These are phyloP conservation scores for Cryptomyrus ogoouensis DNA, from an alignment of 2,113 vertebrate species.

Conservation along the genomic window DNA sequence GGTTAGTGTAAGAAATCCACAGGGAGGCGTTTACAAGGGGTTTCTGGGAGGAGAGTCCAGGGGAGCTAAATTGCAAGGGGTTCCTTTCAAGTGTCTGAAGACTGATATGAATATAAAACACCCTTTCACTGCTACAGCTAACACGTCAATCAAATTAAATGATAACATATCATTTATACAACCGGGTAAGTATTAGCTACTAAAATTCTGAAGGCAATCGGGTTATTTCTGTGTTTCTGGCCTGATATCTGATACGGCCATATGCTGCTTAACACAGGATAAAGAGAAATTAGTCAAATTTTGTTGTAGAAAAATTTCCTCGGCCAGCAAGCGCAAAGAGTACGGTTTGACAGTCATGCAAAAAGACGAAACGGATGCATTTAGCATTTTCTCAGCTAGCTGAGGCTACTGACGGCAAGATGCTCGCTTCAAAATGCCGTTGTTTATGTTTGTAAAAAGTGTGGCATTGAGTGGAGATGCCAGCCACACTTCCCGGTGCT, in stretches of 20 bases:
- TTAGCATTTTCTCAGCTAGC: background rate
- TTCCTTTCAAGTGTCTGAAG: background rate
- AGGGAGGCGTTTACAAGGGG: background rate
- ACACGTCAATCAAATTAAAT: background rate
- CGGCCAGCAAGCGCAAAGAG: background rate
- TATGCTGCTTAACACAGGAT: background rate
- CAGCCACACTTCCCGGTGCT: background rate
- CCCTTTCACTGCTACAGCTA: background rate
- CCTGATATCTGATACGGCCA: background rate
- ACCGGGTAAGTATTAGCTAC: background rate
- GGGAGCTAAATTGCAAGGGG: background rate
- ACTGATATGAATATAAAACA: background rate
- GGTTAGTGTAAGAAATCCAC: background rate
- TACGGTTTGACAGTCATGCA: background rate
- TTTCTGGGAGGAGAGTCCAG: background rate
- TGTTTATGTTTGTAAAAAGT: background rate
- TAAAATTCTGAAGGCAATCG: background rate
- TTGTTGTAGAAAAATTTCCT: background rate
- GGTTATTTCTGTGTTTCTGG: background rate
- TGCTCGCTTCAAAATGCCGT: background rate
- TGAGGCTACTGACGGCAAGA: background rate
- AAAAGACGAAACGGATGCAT: background rate
- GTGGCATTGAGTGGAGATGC: background rate
- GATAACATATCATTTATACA: background rate
- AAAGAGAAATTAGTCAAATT: background rate